Conservation (phyloP, 2,113 vertebrate genomes). For the Nothoprocta pentlandii region DNA sequence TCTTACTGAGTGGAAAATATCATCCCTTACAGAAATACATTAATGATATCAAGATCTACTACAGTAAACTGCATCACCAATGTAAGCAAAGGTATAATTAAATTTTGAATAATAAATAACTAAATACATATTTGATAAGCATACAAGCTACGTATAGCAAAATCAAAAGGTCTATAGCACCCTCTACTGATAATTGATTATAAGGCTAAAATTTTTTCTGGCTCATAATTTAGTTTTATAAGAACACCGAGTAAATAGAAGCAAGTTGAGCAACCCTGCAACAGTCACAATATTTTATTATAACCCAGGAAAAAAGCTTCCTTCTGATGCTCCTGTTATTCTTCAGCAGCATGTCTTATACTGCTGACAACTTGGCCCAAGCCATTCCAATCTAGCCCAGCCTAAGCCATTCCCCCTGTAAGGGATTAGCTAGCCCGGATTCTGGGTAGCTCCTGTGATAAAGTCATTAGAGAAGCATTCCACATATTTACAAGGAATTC, state of each 20-base stretch:
- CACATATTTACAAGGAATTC: background rate
- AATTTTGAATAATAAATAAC: conserved; percentile 44
- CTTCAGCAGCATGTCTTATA: background rate
- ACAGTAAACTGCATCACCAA: conserved; percentile 36
- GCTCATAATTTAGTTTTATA: background rate
- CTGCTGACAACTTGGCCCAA: background rate
- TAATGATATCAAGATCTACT: conserved; percentile 40
- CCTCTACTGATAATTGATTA: conserved; percentile 34
- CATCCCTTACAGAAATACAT: conserved; percentile 48
- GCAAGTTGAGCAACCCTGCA: background rate
- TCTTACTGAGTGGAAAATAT: conserved; percentile 40
- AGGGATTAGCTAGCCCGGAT: background rate
- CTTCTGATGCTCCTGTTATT: background rate
- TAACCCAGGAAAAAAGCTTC: background rate
- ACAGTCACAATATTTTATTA: background rate
- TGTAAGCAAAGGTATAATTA: conserved; percentile 57
- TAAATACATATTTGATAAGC: conserved; percentile 31
- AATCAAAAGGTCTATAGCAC: conserved; percentile 51
- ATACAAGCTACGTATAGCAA: background rate
- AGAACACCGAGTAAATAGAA: background rate
- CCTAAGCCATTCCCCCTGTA: background rate
- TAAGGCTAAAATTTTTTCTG: background rate
- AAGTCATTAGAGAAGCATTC: background rate
- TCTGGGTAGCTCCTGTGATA: background rate
- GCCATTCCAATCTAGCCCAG: background rate